phyloP scores from a whole-genome alignment of 1,140 invertebrate species.

The Lordiphosa clarofinis region DNA sequence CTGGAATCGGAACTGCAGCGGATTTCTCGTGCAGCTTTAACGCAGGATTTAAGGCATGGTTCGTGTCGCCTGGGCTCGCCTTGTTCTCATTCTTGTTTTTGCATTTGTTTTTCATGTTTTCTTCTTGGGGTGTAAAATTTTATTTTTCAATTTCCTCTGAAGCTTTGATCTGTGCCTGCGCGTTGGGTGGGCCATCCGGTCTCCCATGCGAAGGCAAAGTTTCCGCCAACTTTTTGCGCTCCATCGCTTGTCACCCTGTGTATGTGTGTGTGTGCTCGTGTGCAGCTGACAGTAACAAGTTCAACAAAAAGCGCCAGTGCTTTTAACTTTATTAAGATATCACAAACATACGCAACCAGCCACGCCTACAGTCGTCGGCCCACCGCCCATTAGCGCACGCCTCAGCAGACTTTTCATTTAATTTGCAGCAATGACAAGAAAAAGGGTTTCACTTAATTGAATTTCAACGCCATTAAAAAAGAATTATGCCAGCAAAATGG shows the following conservation, averaged over 20 bases:
- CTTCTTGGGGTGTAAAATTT: conserved; percentile 34
- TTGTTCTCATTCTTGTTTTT: conserved; percentile 5
- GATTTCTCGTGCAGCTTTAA: conserved; percentile 29
- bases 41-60: conserved; percentile 32
- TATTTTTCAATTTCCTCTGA: conserved; percentile 68
- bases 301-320: conserved; percentile 54
- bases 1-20: conserved; percentile 2
- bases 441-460: conserved; percentile 65
- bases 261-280: conserved; percentile 17
- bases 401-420: conserved; percentile 51
- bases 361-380: conserved; percentile 14
- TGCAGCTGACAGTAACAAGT: conserved; percentile 69
- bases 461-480: conserved; percentile 73
- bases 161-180: conserved; percentile 50
- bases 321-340: conserved; percentile 76
- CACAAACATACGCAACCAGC: conserved; percentile 52
- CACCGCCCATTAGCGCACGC: conserved; percentile 7
- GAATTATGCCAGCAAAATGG: conserved; percentile 42
- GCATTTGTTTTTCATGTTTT: conserved; percentile 24
- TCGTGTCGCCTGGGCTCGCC: conserved; percentile 7
- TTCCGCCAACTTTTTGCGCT: conserved; percentile 26
- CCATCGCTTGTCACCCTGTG: neutral
- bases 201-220: conserved; percentile 26
- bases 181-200: conserved; percentile 14
- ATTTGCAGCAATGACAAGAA: conserved; percentile 53